Conservation (phyloP, 2,113 vertebrate species). For the Dasyprocta punctata region DNA sequence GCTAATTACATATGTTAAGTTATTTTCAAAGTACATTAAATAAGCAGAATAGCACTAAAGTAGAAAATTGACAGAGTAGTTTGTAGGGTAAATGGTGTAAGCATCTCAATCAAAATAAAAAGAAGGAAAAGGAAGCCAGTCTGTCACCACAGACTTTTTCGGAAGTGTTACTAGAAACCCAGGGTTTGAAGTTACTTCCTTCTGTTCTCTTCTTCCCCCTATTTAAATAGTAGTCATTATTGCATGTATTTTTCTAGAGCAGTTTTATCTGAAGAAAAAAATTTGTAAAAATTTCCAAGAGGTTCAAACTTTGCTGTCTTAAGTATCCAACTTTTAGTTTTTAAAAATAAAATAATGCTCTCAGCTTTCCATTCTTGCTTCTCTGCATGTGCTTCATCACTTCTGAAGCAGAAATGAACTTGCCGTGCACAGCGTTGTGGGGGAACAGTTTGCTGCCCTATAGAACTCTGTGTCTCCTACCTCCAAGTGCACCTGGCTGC, state of each 20-base stretch:
- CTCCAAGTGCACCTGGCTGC: rapidly evolving
- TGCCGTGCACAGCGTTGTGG: rapidly evolving
- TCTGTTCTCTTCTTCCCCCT: neutral
- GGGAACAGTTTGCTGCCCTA: neutral
- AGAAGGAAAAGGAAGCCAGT: neutral
- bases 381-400: neutral
- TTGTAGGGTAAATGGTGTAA: neutral
- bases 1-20: neutral
- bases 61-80: neutral
- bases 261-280: neutral
- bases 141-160: neutral
- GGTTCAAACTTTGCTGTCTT: neutral
- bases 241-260: neutral
- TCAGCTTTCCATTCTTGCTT: neutral
- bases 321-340: neutral
- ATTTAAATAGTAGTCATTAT: neutral
- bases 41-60: neutral
- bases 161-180: neutral
- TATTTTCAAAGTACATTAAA: neutral
- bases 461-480: neutral
- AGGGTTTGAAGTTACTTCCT: neutral
- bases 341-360: neutral
- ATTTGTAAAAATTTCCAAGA: neutral
- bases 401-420: neutral
- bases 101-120: neutral